phyloP scores from a whole-genome alignment of 1,140 invertebrate genomes.

The Heliconius himera region DNA sequence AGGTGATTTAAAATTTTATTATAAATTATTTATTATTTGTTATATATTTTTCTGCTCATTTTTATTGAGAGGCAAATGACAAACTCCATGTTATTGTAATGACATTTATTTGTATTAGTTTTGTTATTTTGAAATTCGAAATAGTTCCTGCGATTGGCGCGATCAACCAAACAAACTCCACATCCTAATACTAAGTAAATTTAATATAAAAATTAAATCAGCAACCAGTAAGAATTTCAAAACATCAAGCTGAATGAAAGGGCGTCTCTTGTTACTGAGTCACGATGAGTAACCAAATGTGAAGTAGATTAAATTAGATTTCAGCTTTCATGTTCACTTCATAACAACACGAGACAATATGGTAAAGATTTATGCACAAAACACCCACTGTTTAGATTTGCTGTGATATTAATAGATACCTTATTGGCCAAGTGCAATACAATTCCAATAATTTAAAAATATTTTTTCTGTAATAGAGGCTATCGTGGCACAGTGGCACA shows the following conservation, averaged over 20 bases:
- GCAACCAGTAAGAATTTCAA: conserved; percentile 29
- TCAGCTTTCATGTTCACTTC: conserved; percentile 30
- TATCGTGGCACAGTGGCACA: too few relatives aligned
- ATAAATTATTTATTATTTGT: too few relatives aligned
- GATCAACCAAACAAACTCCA: neutral
- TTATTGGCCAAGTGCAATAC: neutral
- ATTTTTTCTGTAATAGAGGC: too few relatives aligned
- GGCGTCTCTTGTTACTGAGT: conserved; percentile 37
- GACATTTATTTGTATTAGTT: too few relatives aligned
- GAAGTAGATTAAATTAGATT: conserved; percentile 38
- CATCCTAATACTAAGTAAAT: neutral
- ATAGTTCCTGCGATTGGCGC: neutral
- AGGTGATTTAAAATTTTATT: too few relatives aligned
- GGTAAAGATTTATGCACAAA: neutral
- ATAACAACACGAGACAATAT: conserved; percentile 8
- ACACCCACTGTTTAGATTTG: conserved; percentile 1
- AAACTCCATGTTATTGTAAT: too few relatives aligned
- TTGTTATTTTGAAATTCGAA: too few relatives aligned
- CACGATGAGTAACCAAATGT: conserved; percentile 43
- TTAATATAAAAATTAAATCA: neutral
- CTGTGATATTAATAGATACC: neutral
- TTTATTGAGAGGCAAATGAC: too few relatives aligned
- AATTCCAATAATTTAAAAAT: too few relatives aligned
- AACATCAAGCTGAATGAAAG: conserved; percentile 31
- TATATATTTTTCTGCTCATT: too few relatives aligned